phyloP scores from a whole-genome alignment of 2,888 invertebrate species.

The Myopa tessellatipennis region DNA sequence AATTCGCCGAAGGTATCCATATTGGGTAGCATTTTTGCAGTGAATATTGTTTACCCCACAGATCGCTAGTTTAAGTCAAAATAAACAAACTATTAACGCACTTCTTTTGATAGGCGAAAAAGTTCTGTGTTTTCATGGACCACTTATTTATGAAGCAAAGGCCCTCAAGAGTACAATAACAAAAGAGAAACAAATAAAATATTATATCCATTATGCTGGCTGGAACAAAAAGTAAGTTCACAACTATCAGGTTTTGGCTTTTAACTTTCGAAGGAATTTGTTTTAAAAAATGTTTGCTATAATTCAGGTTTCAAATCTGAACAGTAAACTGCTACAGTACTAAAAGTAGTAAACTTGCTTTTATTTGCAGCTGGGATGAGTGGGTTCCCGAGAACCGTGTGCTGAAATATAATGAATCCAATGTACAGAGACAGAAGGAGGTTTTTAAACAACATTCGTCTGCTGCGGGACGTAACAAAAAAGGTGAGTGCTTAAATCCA shows the following conservation, averaged over 20 bases:
- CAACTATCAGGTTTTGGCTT: background rate
- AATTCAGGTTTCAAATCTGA: background rate
- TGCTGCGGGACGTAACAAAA: slow-evolving; percentile 77
- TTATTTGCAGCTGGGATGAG: slow-evolving; percentile 81
- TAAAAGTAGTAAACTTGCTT: background rate
- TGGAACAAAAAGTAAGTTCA: slow-evolving; percentile 94
- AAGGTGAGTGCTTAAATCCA: slow-evolving; percentile 66
- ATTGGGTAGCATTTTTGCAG: background rate
- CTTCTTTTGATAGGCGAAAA: slow-evolving; percentile 78
- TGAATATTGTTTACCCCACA: slow-evolving; percentile 10
- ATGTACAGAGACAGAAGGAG: slow-evolving; percentile 88
- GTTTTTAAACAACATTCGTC: slow-evolving; percentile 83
- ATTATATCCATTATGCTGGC: slow-evolving; percentile 96
- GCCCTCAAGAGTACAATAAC: slow-evolving; percentile 85
- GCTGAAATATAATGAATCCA: slow-evolving; percentile 89
- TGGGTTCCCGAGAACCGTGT: slow-evolving; percentile 94
- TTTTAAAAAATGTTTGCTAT: background rate
- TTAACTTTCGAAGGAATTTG: background rate
- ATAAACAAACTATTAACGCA: slow-evolving; percentile 18
- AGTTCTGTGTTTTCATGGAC: slow-evolving; percentile 95
- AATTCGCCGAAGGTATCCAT: slow-evolving; percentile 77
- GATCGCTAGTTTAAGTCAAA: background rate
- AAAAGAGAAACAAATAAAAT: slow-evolving; percentile 88
- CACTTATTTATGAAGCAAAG: slow-evolving; percentile 96
- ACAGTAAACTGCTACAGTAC: too few species aligned